Evolutionary conservation across 1,140 invertebrate genomes (phyloP).

Genomic region (Calliopsis andreniformis): DNA sequence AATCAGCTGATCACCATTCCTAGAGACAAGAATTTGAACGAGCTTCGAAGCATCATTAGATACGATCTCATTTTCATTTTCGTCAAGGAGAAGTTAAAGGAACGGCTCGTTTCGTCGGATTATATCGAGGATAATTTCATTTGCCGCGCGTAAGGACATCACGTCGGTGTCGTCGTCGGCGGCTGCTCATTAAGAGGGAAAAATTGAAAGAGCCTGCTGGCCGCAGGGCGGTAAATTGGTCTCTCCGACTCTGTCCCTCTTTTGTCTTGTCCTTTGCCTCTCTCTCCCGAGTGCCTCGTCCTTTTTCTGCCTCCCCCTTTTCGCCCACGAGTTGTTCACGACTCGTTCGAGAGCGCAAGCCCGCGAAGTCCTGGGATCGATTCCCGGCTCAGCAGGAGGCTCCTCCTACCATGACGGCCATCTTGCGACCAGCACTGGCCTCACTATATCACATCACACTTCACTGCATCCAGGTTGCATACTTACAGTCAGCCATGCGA

Average conservation of each 20-base stretch:
- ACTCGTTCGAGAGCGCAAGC: conserved; percentile 74
- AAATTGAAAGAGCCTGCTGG: conserved; percentile 70
- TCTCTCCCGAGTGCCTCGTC: conserved; percentile 58
- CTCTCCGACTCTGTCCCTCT: conserved; percentile 42
- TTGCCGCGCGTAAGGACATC: conserved; percentile 65
- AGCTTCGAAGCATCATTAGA: conserved; percentile 13
- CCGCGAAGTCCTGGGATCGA: conserved; percentile 80
- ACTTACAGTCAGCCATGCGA: conserved; percentile 61
- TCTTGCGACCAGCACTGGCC: conserved; percentile 78
- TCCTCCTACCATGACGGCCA: conserved; percentile 81
- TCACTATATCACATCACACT: conserved; percentile 80
- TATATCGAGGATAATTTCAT: conserved; percentile 73
- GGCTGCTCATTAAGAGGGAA: conserved; percentile 72
- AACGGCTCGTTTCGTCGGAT: conserved; percentile 51
- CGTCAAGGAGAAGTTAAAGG: not conserved
- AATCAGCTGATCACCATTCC: not conserved
- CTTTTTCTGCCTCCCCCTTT: conserved; percentile 48
- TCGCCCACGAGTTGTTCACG: conserved; percentile 66
- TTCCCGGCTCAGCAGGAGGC: conserved; percentile 78
- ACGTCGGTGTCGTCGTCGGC: conserved; percentile 14
- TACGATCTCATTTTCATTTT: conserved; percentile 35
- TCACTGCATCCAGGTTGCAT: conserved; percentile 74
- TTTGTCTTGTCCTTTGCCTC: conserved; percentile 28
- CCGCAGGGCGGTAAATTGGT: conserved; percentile 71
- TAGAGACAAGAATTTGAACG: not conserved